A percentile compares a stretch with the other conserved stretches of the same genome.
Conservation (phyloP, 2,113 vertebrate species). For the Zingel zingel region DNA sequence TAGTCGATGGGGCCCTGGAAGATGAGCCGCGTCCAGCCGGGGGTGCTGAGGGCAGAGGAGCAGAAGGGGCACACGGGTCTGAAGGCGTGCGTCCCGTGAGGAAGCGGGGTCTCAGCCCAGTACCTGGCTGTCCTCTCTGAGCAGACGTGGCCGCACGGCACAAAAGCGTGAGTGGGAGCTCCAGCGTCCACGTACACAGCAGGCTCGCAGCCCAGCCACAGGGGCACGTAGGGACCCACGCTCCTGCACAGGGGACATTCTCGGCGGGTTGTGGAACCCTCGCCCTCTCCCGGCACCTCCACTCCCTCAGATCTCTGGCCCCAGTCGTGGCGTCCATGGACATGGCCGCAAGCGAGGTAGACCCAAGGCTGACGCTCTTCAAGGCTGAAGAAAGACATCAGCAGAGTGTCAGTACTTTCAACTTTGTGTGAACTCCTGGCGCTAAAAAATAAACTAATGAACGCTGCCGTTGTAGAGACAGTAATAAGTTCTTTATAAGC, state of each 20-base stretch:
- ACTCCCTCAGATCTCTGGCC: conserved; percentile 79
- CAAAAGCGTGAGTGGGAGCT: conserved; percentile 93
- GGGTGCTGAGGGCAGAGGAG: conserved; percentile 89
- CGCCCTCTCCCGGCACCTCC: conserved; percentile 62
- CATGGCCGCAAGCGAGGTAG: conserved; percentile 95
- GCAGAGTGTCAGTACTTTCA: background rate
- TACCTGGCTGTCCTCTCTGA: conserved; percentile 96
- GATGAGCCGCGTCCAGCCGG: conserved; percentile 94
- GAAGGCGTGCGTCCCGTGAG: conserved; percentile 97
- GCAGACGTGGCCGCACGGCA: conserved; percentile 96
- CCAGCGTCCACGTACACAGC: conserved; percentile 95
- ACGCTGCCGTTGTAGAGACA: too few relatives aligned
- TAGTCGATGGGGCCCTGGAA: conserved; percentile 98
- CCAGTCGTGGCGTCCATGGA: conserved; percentile 98
- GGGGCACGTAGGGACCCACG: conserved; percentile 95
- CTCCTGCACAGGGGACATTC: conserved; percentile 97
- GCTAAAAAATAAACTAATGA: too few relatives aligned
- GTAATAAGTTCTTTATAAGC: background rate
- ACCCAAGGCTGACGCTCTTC: conserved; percentile 99
- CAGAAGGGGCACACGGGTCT: conserved; percentile 97
- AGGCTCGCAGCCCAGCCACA: conserved; percentile 96
- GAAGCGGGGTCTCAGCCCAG: conserved; percentile 95
- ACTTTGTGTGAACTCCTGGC: background rate
- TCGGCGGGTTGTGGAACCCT: conserved; percentile 82
- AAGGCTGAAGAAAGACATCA: conserved; percentile 79